These are phyloP conservation scores for Norana najaformis DNA, from an alignment of 2,888 invertebrate genomes.

Conservation along the genomic window DNA sequence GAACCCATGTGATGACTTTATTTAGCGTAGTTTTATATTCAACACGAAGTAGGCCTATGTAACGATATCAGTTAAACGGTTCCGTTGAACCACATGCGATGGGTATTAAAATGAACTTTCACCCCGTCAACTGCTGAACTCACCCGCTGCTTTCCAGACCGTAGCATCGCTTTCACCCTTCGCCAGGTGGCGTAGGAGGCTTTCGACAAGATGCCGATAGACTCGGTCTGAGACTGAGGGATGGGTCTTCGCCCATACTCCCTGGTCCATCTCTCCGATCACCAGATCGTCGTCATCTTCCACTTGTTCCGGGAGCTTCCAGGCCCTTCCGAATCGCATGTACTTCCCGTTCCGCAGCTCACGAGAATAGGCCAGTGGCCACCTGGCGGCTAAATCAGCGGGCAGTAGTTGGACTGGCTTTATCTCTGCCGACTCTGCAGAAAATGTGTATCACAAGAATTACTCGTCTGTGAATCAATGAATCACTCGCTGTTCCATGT, in stretches of 20 bases:
- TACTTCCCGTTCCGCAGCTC: conserved; percentile 1
- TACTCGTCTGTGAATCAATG: not conserved
- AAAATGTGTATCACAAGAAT: not conserved
- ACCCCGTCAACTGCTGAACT: not conserved
- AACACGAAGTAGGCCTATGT: too few relatives aligned
- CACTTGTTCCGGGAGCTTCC: not conserved
- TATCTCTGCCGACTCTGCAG: not conserved
- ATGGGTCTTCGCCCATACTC: not conserved
- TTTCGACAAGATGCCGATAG: not conserved
- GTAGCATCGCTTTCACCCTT: not conserved
- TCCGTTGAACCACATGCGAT: too few relatives aligned
- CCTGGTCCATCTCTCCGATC: not conserved
- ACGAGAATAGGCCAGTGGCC: not conserved
- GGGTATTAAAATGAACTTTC: too few relatives aligned
- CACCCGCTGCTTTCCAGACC: not conserved
- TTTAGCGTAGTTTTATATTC: too few relatives aligned
- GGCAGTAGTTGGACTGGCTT: not conserved
- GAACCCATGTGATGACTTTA: too few relatives aligned
- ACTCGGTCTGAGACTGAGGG: not conserved
- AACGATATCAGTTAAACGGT: too few relatives aligned
- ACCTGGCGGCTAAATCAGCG: not conserved
- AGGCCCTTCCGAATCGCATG: conserved; percentile 8
- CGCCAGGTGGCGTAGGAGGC: not conserved
- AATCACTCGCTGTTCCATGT: not conserved
- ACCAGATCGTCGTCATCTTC: not conserved